These are phyloP conservation scores for Sigmodon hispidus DNA, from an alignment of 2,113 vertebrate genomes.

Conservation along the genomic window DNA sequence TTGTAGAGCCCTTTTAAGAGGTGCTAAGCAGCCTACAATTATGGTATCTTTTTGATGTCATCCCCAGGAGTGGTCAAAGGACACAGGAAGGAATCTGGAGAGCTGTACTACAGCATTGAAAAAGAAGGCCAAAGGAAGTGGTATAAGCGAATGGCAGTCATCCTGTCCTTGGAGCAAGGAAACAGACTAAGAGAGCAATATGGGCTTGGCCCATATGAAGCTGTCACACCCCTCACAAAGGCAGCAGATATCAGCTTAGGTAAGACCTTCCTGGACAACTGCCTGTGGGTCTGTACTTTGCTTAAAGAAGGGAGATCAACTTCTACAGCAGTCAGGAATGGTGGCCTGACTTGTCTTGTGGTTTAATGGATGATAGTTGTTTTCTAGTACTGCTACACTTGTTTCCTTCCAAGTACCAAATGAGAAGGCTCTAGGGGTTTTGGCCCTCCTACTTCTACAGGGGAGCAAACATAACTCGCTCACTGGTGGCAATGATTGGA, in stretches of 20 bases:
- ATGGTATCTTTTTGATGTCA: background rate
- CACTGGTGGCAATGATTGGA: background rate
- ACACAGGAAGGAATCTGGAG: slow-evolving; percentile 91
- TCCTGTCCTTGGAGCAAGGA: slow-evolving; percentile 96
- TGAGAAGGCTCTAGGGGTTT: slow-evolving; percentile 20
- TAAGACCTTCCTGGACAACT: slow-evolving; percentile 74
- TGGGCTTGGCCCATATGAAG: slow-evolving; percentile 94
- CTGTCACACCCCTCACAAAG: slow-evolving; percentile 91
- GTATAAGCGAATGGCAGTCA: slow-evolving; percentile 94
- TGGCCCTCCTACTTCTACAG: background rate
- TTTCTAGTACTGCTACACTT: background rate
- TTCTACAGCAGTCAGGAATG: background rate
- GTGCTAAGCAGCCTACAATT: background rate
- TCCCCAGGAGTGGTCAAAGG: slow-evolving; percentile 92
- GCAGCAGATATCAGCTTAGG: slow-evolving; percentile 98
- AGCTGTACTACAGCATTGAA: slow-evolving; percentile 95
- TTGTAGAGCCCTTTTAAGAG: background rate
- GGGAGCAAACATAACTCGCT: background rate
- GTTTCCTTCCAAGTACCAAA: background rate
- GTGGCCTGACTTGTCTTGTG: background rate
- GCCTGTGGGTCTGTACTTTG: background rate
- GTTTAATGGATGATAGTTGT: background rate
- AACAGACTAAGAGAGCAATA: slow-evolving; percentile 95
- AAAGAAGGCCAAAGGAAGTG: slow-evolving; percentile 94
- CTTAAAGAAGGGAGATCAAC: background rate